A percentile compares a stretch with the other conserved stretches of the same genome.
These are phyloP conservation scores for Saxidomus purpurata DNA, from an alignment of 1,140 invertebrate species.

Conservation along the genomic window DNA sequence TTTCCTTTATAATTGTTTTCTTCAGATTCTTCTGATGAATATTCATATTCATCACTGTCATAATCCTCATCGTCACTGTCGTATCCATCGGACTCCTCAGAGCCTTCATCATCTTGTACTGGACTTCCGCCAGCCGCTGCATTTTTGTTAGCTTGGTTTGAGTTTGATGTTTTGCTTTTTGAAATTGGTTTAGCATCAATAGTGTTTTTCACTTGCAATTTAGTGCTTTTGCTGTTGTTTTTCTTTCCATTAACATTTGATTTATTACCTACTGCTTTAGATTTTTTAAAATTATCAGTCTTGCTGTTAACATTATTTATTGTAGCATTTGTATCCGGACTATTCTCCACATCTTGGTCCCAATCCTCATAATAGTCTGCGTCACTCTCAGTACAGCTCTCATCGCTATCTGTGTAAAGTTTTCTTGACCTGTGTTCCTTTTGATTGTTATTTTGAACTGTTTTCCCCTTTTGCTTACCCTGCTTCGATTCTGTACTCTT, in stretches of 20 bases:
- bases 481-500: not conserved
- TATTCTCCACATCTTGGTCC: constrained; percentile 55
- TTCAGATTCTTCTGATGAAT: not conserved
- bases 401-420: not conserved
- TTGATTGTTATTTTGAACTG: constrained; percentile 12
- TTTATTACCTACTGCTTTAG: not conserved
- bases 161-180: not conserved
- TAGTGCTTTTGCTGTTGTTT: not conserved
- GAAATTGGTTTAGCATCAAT: no score
- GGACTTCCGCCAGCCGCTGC: not conserved
- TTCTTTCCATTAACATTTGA: not conserved
- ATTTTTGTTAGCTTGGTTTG: no score
- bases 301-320: not conserved
- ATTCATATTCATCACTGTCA: constrained; percentile 15
- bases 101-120: not conserved
- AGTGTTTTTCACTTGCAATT: no score
- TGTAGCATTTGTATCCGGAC: constrained; percentile 30
- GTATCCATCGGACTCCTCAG: not conserved
- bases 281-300: not conserved
- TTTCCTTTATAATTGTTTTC: no score
- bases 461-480: not conserved
- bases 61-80: constrained; percentile 10
- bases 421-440: not conserved
- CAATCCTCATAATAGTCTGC: constrained; percentile 46
- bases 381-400: not conserved